These are phyloP conservation scores for Galeruca laticollis DNA, from an alignment of 2,888 invertebrate species.

Conservation along the genomic window DNA sequence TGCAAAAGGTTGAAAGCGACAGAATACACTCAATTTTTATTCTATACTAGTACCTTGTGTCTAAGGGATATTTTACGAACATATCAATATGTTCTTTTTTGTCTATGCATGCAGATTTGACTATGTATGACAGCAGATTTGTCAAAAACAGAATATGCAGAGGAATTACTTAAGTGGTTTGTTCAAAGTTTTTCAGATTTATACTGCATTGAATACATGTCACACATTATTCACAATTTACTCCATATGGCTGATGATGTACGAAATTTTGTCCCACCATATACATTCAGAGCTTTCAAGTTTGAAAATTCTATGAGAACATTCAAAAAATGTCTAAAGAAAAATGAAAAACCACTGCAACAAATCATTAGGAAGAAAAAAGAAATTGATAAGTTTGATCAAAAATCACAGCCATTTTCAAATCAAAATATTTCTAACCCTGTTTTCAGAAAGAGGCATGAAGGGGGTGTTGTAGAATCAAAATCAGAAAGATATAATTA, in stretches of 20 bases:
- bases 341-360: no score
- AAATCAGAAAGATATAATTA: no score
- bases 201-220: conserved; percentile 46
- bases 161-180: no score
- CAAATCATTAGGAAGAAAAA: no score
- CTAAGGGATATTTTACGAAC: background rate
- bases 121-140: background rate
- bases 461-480: no score
- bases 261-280: conserved; percentile 31
- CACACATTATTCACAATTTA: conserved; percentile 51
- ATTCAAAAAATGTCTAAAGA: conserved; percentile 31
- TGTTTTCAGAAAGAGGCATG: no score
- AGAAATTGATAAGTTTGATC: no score
- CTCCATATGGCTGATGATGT: conserved; percentile 45
- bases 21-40: no score
- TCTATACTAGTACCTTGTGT: conserved; percentile 27
- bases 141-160: conserved; percentile 16
- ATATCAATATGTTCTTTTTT: conserved; percentile 23
- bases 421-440: no score
- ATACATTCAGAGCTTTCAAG: conserved; percentile 36
- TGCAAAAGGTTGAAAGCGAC: conserved; percentile 32
- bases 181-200: no score
- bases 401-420: no score
- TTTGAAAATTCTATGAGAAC: conserved; percentile 40
- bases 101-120: conserved; percentile 11